Conservation (phyloP, 2,797 vertebrate species). For the Malacoraja senta region DNA sequence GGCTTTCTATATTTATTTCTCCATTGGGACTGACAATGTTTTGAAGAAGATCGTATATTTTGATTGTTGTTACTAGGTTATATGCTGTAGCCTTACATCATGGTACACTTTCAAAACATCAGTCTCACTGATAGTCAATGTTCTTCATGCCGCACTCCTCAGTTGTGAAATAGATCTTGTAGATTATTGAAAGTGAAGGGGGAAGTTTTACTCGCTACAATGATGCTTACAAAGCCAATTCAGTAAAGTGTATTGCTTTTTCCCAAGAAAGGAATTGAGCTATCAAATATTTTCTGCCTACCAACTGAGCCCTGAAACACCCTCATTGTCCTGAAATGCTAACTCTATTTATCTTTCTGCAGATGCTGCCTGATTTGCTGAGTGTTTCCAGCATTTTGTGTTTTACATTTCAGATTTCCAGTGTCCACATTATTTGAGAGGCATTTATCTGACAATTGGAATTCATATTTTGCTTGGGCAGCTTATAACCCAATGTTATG, state of each 20-base stretch:
- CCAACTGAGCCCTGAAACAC: neutral
- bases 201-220: neutral
- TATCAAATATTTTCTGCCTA: constrained; percentile 20
- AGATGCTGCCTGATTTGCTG: too few species aligned
- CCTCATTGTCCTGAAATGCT: neutral
- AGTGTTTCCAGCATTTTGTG: too few species aligned
- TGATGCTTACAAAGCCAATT: neutral
- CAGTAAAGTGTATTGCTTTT: neutral
- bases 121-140: neutral
- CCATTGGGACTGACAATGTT: neutral
- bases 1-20: neutral
- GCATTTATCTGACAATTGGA: too few species aligned
- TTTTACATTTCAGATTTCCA: too few species aligned
- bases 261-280: neutral
- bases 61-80: neutral
- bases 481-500: too few species aligned
- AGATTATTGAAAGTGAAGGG: neutral
- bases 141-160: neutral
- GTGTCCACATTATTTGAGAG: too few species aligned
- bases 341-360: too few species aligned
- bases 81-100: neutral
- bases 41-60: neutral
- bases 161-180: neutral
- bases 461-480: too few species aligned
- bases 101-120: neutral